phyloP scores from a whole-genome alignment of 2,888 invertebrate genomes.

The Noctua janthina region DNA sequence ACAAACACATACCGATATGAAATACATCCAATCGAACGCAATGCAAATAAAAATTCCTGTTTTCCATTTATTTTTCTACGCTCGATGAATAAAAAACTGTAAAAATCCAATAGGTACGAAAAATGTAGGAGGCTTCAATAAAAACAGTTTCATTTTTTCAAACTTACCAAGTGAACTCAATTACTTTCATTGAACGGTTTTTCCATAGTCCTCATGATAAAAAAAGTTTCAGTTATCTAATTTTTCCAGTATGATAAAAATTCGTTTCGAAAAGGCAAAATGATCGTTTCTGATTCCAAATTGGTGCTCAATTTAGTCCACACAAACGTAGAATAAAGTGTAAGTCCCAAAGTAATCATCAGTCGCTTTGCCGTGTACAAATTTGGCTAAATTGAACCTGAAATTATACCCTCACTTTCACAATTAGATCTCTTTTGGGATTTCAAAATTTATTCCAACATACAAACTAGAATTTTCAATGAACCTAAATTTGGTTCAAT shows the following conservation, averaged over 20 bases:
- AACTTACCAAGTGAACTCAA: slow-evolving; percentile 9
- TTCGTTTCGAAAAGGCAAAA: slow-evolving; percentile 15
- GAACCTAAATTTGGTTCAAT: slow-evolving; percentile 17
- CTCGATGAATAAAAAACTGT: not conserved
- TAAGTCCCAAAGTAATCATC: slow-evolving; percentile 41
- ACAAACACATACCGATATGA: not conserved
- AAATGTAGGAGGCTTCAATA: slow-evolving; percentile 6
- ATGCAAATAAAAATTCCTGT: slow-evolving; percentile 3
- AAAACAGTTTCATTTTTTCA: slow-evolving; percentile 16
- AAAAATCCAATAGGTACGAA: not conserved
- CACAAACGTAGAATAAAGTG: slow-evolving; percentile 22
- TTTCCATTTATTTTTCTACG: slow-evolving; percentile 13
- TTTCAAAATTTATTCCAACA: slow-evolving; percentile 47
- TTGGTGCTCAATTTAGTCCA: slow-evolving; percentile 14
- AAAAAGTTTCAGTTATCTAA: not conserved
- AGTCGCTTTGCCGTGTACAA: slow-evolving; percentile 40
- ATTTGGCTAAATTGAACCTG: slow-evolving; percentile 50
- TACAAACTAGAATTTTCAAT: slow-evolving; percentile 47
- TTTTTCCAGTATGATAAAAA: slow-evolving; percentile 2
- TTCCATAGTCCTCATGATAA: not conserved
- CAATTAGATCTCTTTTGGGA: slow-evolving; percentile 53
- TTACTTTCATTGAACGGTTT: not conserved
- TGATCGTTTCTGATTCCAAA: slow-evolving; percentile 27
- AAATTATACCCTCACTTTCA: slow-evolving; percentile 51
- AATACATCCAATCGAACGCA: slow-evolving; percentile 1